A percentile compares a stretch with the other conserved stretches of the same genome.
These are phyloP conservation scores for Melanotaenia trifasciata DNA, from an alignment of 2,797 vertebrate genomes.

Conservation along the genomic window DNA sequence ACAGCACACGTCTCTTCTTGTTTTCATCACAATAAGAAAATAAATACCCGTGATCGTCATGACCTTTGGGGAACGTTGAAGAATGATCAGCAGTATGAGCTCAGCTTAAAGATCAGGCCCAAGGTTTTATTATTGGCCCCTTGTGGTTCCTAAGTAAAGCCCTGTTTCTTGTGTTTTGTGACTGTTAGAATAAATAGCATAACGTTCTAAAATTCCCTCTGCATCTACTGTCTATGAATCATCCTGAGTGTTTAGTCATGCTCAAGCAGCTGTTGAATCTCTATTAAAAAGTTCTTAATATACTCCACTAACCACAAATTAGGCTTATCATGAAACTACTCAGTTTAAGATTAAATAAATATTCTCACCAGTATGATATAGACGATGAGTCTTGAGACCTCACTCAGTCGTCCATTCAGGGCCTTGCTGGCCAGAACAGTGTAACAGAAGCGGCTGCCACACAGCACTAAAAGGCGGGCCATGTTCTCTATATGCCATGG, in stretches of 20 bases:
- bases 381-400: constrained; percentile 86
- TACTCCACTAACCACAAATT: not conserved
- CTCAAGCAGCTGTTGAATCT: not conserved
- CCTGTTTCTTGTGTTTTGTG: not conserved
- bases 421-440: constrained; percentile 89
- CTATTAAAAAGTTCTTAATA: not conserved
- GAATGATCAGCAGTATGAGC: not conserved
- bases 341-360: not conserved
- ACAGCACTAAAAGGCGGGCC: constrained; percentile 90
- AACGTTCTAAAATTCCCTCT: not conserved
- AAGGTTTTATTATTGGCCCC: not conserved
- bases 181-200: not conserved
- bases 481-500: constrained; percentile 91
- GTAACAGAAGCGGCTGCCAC: constrained; percentile 89
- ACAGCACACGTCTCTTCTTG: not conserved
- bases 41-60: not conserved
- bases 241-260: not conserved
- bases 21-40: not conserved
- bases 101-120: not conserved
- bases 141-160: not conserved
- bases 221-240: not conserved
- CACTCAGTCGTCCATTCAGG: constrained; percentile 81
- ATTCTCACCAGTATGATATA: constrained; percentile 89
- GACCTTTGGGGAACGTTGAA: too few relatives aligned
- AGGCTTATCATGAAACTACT: not conserved